Evolutionary conservation across 2,113 vertebrate species (phyloP), one percentile per base, ranked within the genome.

Genomic region (Clarias gariepinus): DNA sequence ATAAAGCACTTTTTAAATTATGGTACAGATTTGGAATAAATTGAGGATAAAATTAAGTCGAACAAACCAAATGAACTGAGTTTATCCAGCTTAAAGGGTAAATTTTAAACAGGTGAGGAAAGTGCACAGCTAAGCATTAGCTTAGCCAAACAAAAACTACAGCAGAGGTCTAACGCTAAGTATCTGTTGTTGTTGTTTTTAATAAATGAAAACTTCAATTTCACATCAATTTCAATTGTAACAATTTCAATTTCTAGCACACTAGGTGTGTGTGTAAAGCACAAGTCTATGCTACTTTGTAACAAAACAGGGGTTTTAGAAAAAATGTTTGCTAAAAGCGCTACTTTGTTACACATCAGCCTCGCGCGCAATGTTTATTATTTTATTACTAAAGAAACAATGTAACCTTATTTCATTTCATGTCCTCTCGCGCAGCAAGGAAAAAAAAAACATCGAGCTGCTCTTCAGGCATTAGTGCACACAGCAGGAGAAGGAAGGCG

Each of bases 401-500:
- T 1, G 52, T 1, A 77, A 7, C 5, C 13, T 53, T n/a, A 3
- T 25, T 28, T 6, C 52, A 19, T 25, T 19, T 60, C 28, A 13
- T 33, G 28, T 36, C 2, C 3, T 36, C 9, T 61, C 2, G 3
- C 30, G 60, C 61, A 23, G 30, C 10, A 4, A 57, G 36, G 11
- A 11, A 6, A 15, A 15, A 30, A 15, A 28, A 28, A 33, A 60
- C 1, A 19, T 36, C 71, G 47, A 36, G 21, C 73, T 7, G 64
- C 71, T 47, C 71, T 71, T 23, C 52, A 74, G 81, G 81, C 80
- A 76, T 80, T 71, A 64, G 57, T 84, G 66, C 81, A 41, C 25
- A 83, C 30, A 33, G 79, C 9, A 52, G 76, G 41, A 80, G 73
- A 80, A 86, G 87, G 73, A 80, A 86, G 87, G 89, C 87, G 89